Base-by-base conservation (phyloP, 2,797 vertebrate genomes). In the Enteromius mattozi region DNA sequence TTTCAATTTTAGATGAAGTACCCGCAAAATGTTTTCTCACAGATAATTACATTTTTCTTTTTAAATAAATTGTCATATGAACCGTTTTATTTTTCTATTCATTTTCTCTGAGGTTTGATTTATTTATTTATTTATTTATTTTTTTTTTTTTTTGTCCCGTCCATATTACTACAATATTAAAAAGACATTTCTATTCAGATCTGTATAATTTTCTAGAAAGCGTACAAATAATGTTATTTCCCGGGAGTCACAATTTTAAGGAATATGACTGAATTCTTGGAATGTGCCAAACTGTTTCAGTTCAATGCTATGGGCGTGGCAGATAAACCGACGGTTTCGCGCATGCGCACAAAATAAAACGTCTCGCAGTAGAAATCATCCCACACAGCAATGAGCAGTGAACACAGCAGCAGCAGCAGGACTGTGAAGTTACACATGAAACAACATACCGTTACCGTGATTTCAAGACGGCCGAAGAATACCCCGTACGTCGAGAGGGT, bases 241-340 rank as follows among this genome's bases (percentile, higher is more conserved):
- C n/a, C 17, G n/a, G 6, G 24, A 16, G 2, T 47, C 8, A 12
- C 16, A 19, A 30, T 54, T 54, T 54, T 56, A n/a, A 35, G 19
- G 9, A 75, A 54, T 35, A 2, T 54, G 42, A 72, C 16, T 72
- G 70, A 49, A 35, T 54, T 21, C 17, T 21, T 75, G 30, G 2
- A 54, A 51, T 37, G 30, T n/a, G 47, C 61, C 27, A 33, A 65
- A 72, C 45, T 33, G n/a, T 47, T 72, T 47, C n/a, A 66, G 42
- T 33, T 47, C 19, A 30, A n/a, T 45, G 17, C 7, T 24, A 40
- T 85, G 78, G 88, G 88, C 86, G 84, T 81, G 84, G 21, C n/a
- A 12, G 72, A 65, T 3, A 19, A 17, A n/a, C 10, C 21, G 19
- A 66, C 19, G 13, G 61, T 4, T 61, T 14, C 19, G 75, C 86